Evolutionary conservation across 1,140 invertebrate genomes (phyloP).

Genomic region (Platyscapa corneri): DNA sequence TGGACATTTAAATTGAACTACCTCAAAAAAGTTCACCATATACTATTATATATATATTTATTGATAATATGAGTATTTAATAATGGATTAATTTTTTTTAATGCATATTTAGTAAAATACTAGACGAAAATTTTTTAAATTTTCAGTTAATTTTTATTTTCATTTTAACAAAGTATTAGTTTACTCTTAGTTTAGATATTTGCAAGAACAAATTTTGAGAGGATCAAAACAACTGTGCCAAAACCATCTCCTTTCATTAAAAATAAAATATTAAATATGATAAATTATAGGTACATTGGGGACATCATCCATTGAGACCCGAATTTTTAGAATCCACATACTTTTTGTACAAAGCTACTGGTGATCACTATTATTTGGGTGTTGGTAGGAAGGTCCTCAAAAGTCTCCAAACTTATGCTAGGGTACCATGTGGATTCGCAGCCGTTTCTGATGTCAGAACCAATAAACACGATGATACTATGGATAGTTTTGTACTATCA

Average conservation of each 20-base stretch:
- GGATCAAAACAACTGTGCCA: slow-evolving; percentile 37
- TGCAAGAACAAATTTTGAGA: slow-evolving; percentile 29
- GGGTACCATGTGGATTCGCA: slow-evolving; percentile 97
- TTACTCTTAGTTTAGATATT: no score
- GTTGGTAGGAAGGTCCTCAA: slow-evolving; percentile 94
- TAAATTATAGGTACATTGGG: slow-evolving; percentile 91
- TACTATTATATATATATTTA: not conserved
- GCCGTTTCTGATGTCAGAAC: slow-evolving; percentile 97
- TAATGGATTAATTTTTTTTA: no score
- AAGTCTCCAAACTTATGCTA: slow-evolving; percentile 90
- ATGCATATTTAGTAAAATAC: no score
- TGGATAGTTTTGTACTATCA: slow-evolving; percentile 98
- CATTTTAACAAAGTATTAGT: not conserved
- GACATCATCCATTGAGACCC: slow-evolving; percentile 95
- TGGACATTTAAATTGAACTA: slow-evolving; percentile 44
- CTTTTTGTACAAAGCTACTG: slow-evolving; percentile 95
- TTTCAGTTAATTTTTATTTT: no score
- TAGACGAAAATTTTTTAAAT: no score
- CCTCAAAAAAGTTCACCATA: slow-evolving; percentile 14
- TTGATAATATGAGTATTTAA: no score
- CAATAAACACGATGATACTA: slow-evolving; percentile 90
- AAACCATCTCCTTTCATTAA: slow-evolving; percentile 7
- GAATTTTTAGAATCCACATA: slow-evolving; percentile 99
- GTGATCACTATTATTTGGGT: slow-evolving; percentile 95
- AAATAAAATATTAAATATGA: slow-evolving; percentile 9